A percentile compares a stretch with the other conserved stretches of the same genome.
These are phyloP conservation scores for Philhelius pedissequus DNA, from an alignment of 2,888 invertebrate genomes.

Conservation along the genomic window DNA sequence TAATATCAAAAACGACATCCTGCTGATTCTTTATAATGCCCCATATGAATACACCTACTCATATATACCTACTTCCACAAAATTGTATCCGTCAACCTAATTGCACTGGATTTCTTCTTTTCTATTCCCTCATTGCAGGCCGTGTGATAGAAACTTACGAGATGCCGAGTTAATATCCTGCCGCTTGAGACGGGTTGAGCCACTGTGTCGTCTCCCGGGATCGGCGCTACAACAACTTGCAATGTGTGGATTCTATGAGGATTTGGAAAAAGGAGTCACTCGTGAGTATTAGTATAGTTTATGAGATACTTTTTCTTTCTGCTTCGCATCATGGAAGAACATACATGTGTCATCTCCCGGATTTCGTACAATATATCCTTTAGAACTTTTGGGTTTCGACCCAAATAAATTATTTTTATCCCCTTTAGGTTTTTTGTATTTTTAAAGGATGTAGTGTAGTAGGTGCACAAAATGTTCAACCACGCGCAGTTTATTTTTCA, in stretches of 20 bases:
- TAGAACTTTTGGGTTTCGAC: background rate
- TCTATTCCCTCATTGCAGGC: conserved; percentile 80
- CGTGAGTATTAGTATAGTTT: conserved; percentile 81
- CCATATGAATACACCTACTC: background rate
- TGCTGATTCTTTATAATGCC: background rate
- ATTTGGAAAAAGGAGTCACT: conserved; percentile 87
- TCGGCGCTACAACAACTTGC: conserved; percentile 87
- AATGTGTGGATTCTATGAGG: conserved; percentile 87
- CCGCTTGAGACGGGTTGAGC: conserved; percentile 83
- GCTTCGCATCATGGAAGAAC: background rate
- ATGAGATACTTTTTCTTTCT: conserved; percentile 25
- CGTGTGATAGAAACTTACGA: conserved; percentile 85
- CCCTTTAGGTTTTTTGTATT: conserved; percentile 48
- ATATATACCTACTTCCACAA: background rate
- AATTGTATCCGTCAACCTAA: conserved; percentile 15
- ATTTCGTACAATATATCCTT: background rate
- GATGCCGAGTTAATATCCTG: conserved; percentile 87
- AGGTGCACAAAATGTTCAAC: background rate
- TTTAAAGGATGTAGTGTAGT: conserved; percentile 4
- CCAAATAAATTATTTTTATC: conserved; percentile 49
- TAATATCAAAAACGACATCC: conserved; percentile 13
- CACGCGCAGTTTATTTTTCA: conserved; percentile 11
- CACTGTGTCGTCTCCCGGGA: conserved; percentile 83
- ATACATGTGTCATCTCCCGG: conserved; percentile 5
- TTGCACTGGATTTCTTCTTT: background rate